Evolutionary conservation across 2,797 vertebrate genomes (phyloP).

Genomic region (Chloroceryle inda): DNA sequence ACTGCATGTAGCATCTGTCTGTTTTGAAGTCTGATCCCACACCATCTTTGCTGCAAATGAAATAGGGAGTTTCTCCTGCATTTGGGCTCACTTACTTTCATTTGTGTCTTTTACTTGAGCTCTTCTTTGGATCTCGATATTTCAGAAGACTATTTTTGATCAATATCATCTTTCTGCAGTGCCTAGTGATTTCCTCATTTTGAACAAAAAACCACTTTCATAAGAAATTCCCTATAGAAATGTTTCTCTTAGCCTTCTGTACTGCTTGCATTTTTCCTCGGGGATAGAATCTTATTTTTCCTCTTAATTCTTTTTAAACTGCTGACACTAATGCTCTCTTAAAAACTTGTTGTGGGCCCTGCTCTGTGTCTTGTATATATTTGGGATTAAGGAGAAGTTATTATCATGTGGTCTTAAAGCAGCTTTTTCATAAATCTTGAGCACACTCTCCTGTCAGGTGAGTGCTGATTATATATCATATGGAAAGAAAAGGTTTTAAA

Average conservation of each 20-base stretch:
- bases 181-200: constrained; percentile 26
- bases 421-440: constrained; percentile 38
- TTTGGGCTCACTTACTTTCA: background rate
- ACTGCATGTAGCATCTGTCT: background rate
- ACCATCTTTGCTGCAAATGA: background rate
- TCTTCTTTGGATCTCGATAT: background rate
- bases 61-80: background rate
- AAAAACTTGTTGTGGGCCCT: constrained; percentile 32
- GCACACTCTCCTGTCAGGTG: constrained; percentile 45
- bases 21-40: background rate
- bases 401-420: constrained; percentile 39
- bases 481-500: constrained; percentile 7
- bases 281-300: constrained; percentile 38
- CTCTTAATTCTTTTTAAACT: constrained; percentile 60
- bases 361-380: background rate
- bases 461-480: constrained; percentile 5
- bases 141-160: constrained; percentile 51
- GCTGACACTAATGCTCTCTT: constrained; percentile 58
- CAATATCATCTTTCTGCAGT: background rate
- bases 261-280: constrained; percentile 23
- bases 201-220: constrained; percentile 41
- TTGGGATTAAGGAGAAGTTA: constrained; percentile 59
- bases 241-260: background rate
- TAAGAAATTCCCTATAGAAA: constrained; percentile 36
- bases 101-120: background rate